Evolutionary conservation across 2,888 invertebrate genomes (phyloP).

Genomic region (Eristalinus aeneus): DNA sequence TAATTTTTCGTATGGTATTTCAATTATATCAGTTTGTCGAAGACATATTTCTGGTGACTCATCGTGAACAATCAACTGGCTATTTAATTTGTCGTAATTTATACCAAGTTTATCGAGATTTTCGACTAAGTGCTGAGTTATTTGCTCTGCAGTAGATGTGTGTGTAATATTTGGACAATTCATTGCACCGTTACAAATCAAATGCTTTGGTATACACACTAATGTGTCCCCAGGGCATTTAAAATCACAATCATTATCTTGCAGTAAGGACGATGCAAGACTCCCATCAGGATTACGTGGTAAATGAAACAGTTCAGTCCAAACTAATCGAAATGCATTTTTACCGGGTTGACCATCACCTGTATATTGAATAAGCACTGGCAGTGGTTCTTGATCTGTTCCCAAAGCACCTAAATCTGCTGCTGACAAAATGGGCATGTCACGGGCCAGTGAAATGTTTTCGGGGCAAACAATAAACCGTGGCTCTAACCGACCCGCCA

Average conservation of each 20-base stretch:
- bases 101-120: slow-evolving; percentile 83
- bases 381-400: slow-evolving; percentile 84
- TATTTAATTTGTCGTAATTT: slow-evolving; percentile 81
- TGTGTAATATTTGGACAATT: slow-evolving; percentile 91
- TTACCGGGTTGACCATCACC: slow-evolving; percentile 90
- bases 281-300: slow-evolving; percentile 92
- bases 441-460: slow-evolving; percentile 90
- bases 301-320: slow-evolving; percentile 93
- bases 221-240: slow-evolving; percentile 92
- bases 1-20: slow-evolving; percentile 78
- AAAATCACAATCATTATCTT: slow-evolving; percentile 89
- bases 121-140: slow-evolving; percentile 83
- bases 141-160: slow-evolving; percentile 79
- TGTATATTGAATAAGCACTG: slow-evolving; percentile 87
- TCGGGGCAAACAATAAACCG: slow-evolving; percentile 92
- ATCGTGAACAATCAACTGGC: slow-evolving; percentile 84
- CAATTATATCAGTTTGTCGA: slow-evolving; percentile 81
- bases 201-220: slow-evolving; percentile 90
- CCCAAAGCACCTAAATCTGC: slow-evolving; percentile 86
- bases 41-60: slow-evolving; percentile 89
- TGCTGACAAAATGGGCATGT: slow-evolving; percentile 89
- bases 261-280: slow-evolving; percentile 88
- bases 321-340: slow-evolving; percentile 93
- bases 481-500: slow-evolving; percentile 87
- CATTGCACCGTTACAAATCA: slow-evolving; percentile 93